Evolutionary conservation across 2,797 vertebrate genomes (phyloP), one percentile per base, ranked within the genome.

Genomic region (Phylloscopus collybita): DNA sequence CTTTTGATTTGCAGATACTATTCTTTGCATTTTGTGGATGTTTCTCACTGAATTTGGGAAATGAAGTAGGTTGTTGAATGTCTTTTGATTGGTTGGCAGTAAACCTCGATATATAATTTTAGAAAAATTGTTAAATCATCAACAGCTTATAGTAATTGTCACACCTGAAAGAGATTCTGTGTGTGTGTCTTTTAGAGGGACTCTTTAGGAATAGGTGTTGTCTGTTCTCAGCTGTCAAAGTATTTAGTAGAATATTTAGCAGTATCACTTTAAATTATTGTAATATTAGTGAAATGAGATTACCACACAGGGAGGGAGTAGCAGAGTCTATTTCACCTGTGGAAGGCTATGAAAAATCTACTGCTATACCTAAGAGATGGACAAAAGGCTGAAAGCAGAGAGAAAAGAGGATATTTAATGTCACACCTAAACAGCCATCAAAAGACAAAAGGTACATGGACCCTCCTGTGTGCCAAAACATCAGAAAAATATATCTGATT

Each of bases 161-260:
- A 66, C n/a, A 79, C 18, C 65, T 89, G 44, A 23, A n/a, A 72
- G 21, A 81, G n/a, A 59, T 82, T 75, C 67, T 71, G 54, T 80
- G 61, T 75, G 64, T 71, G 54, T 80, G 61, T n/a, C 19, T 91
- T 92, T 91, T 64, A 53, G 29, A 67, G 36, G 36, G 26, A 84
- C 18, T 80, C 36, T 66, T 62, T 30, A 74, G 32, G 78, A 54
- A 34, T 45, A 65, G 10, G 5, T 75, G 34, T 38, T 95, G 65
- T 71, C 67, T 91, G 17, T 89, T 93, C 70, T 93, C 53, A 69
- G 15, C 50, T 92, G 61, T 78, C 44, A 86, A 65, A n/a, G 29
- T 93, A 74, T 91, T 95, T 73, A 91, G 34, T 51, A 76, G 47
- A 74, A 90, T 80, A 86, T 96, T 96, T 97, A 88, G 18, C 79